Evolutionary conservation across 2,113 vertebrate genomes (phyloP).

Genomic region (Leuciscus idus): DNA sequence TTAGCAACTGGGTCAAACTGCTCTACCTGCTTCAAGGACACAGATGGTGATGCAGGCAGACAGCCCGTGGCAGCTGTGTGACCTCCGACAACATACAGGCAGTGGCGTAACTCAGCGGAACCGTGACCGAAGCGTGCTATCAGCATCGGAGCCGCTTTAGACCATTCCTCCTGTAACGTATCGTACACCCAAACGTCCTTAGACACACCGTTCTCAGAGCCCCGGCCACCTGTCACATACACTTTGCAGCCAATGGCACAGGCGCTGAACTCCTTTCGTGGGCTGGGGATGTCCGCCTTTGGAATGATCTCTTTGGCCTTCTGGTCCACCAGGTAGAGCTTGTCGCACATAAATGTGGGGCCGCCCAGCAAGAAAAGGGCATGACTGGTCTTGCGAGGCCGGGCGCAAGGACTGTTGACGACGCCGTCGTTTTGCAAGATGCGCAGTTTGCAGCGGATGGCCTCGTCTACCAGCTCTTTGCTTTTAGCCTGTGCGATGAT

Average conservation of each 20-base stretch:
- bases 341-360: conserved; percentile 86
- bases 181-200: conserved; percentile 88
- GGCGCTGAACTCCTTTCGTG: conserved; percentile 85
- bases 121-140: conserved; percentile 85
- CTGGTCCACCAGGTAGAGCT: conserved; percentile 83
- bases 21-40: conserved; percentile 85
- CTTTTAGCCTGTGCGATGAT: conserved; percentile 79
- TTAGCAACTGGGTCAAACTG: conserved; percentile 83
- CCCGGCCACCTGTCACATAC: conserved; percentile 83
- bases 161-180: conserved; percentile 84
- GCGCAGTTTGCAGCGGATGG: conserved; percentile 81
- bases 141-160: conserved; percentile 83
- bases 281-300: conserved; percentile 83
- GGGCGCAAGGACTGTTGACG: conserved; percentile 81
- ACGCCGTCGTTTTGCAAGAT: conserved; percentile 85
- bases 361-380: conserved; percentile 83
- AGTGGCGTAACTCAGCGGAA: conserved; percentile 82
- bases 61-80: conserved; percentile 82
- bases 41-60: conserved; percentile 83
- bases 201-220: conserved; percentile 84
- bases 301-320: conserved; percentile 85
- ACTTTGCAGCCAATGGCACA: conserved; percentile 85
- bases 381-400: conserved; percentile 83
- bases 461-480: conserved; percentile 82
- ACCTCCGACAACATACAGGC: conserved; percentile 83